Evolutionary conservation across 2,797 vertebrate species (phyloP).

Genomic region (Knipowitschia caucasica): DNA sequence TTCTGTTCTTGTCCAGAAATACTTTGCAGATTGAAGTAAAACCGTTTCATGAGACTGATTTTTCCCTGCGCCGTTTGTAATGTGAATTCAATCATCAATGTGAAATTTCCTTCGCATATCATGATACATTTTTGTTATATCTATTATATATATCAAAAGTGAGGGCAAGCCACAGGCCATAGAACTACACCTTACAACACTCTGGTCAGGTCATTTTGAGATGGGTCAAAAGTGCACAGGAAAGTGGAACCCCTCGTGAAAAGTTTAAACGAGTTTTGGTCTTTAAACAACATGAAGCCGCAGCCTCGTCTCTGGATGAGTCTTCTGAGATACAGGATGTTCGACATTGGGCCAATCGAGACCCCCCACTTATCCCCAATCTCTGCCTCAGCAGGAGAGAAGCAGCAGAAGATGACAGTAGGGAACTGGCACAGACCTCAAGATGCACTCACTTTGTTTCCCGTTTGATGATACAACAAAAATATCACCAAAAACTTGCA

Average conservation of each 20-base stretch:
- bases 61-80: too few species aligned
- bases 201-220: not conserved
- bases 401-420: constrained; percentile 21
- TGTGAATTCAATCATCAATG: too few species aligned
- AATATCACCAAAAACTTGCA: not conserved
- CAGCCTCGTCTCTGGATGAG: constrained; percentile 1
- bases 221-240: constrained; percentile 2
- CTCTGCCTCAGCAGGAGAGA: constrained; percentile 44
- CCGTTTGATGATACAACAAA: constrained; percentile 6
- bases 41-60: too few species aligned
- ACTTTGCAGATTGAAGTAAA: too few species aligned
- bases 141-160: too few species aligned
- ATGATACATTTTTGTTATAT: too few species aligned
- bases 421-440: constrained; percentile 23
- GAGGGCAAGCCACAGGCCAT: too few species aligned
- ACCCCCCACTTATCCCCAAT: constrained; percentile 34
- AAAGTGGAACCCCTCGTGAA: constrained; percentile 8
- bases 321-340: constrained; percentile 20
- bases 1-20: too few species aligned
- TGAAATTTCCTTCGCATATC: too few species aligned
- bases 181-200: too few species aligned
- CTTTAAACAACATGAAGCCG: constrained; percentile 11
- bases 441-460: constrained; percentile 13
- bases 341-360: constrained; percentile 16
- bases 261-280: constrained; percentile 18